phyloP scores from a whole-genome alignment of 2,113 vertebrate species.

The Glaucidium brasilianum region DNA sequence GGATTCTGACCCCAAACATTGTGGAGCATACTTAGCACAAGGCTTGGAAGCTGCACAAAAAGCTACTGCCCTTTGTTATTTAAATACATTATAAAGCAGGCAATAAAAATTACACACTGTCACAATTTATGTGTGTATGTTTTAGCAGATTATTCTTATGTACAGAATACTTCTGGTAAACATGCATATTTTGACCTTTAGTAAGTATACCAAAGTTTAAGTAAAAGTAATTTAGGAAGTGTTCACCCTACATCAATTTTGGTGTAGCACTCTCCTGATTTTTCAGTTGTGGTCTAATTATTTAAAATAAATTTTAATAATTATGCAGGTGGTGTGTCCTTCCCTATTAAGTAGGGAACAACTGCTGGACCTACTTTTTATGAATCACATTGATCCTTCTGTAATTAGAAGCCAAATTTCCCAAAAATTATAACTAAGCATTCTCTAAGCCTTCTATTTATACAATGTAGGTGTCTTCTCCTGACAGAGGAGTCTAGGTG shows the following conservation, averaged over 20 bases:
- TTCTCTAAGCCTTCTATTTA: background rate
- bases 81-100: background rate
- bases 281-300: background rate
- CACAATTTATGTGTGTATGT: background rate
- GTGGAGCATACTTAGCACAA: background rate
- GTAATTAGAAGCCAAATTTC: background rate
- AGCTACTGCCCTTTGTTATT: background rate
- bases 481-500: background rate
- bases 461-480: background rate
- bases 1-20: background rate
- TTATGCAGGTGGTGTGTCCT: background rate
- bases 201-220: background rate
- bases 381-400: background rate
- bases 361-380: background rate
- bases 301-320: background rate
- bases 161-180: background rate
- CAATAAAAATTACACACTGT: background rate
- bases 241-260: background rate
- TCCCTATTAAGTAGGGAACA: background rate
- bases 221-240: background rate
- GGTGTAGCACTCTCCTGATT: background rate
- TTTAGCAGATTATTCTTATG: background rate
- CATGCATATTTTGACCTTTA: background rate
- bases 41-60: background rate
- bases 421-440: background rate